phyloP scores from a whole-genome alignment of 2,113 vertebrate genomes.

The Mus pahari region DNA sequence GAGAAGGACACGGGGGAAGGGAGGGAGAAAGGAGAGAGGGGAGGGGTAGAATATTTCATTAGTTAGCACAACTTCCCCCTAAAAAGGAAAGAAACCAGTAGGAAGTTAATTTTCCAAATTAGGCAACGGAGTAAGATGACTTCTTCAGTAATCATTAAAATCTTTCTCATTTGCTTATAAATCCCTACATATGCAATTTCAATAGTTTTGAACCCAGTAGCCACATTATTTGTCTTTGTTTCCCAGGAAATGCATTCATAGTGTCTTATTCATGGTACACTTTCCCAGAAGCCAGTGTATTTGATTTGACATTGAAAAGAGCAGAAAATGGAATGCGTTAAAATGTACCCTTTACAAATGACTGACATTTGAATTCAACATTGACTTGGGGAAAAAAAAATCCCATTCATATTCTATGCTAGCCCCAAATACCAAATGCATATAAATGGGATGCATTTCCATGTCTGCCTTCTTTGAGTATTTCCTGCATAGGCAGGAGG shows the following conservation, averaged over 20 bases:
- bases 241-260: neutral
- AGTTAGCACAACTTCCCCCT: neutral
- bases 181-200: neutral
- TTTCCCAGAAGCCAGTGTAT: neutral
- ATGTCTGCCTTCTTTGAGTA: constrained; percentile 68
- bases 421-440: constrained; percentile 78
- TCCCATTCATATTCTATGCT: neutral
- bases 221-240: neutral
- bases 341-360: constrained; percentile 63
- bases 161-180: neutral
- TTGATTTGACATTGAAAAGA: constrained; percentile 65
- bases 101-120: neutral
- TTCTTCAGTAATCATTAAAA: neutral
- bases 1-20: neutral
- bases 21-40: neutral
- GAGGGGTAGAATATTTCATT: neutral
- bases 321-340: constrained; percentile 49
- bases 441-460: constrained; percentile 61
- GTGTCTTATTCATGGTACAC: accelerated
- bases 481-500: constrained; percentile 68
- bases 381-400: constrained; percentile 76
- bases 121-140: neutral
- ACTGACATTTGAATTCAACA: constrained; percentile 76
- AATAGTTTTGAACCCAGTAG: neutral
- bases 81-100: neutral